A percentile compares a stretch with the other conserved stretches of the same genome.
Evolutionary conservation across 2,888 invertebrate species (phyloP).

Genomic region (Caenorhabditis macrosperma): DNA sequence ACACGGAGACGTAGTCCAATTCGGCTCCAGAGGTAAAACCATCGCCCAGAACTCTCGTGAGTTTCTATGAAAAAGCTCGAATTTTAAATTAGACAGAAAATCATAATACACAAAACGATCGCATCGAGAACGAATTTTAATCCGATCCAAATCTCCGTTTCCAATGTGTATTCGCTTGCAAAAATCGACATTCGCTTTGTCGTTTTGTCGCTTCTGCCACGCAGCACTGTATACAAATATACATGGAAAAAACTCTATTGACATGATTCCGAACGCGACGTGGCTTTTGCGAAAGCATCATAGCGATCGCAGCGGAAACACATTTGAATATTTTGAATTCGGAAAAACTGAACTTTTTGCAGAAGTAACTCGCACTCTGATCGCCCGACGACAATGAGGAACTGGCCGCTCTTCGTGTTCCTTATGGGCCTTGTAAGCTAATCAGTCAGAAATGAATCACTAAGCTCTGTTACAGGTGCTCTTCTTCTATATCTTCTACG

Average conservation of each 20-base stretch:
- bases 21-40: background rate
- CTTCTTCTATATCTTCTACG: conserved; percentile 60
- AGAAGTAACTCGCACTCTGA: conserved; percentile 63
- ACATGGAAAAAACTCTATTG: background rate
- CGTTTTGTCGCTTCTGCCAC: conserved; percentile 15
- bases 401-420: conserved; percentile 70
- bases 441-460: background rate
- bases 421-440: conserved; percentile 65
- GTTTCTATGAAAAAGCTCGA: background rate
- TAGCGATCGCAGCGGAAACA: background rate
- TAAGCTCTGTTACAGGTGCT: conserved; percentile 39
- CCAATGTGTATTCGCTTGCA: background rate
- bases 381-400: conserved; percentile 65
- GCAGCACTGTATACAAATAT: background rate
- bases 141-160: background rate
- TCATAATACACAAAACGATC: background rate
- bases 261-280: conserved; percentile 10
- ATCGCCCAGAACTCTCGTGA: background rate
- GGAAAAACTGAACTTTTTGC: conserved; percentile 16
- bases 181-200: background rate
- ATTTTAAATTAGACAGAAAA: background rate
- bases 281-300: background rate
- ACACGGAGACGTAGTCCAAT: background rate
- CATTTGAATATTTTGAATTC: background rate
- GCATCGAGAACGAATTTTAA: background rate